These are phyloP conservation scores for Sesia bembeciformis DNA, from an alignment of 2,888 invertebrate species.

Conservation along the genomic window DNA sequence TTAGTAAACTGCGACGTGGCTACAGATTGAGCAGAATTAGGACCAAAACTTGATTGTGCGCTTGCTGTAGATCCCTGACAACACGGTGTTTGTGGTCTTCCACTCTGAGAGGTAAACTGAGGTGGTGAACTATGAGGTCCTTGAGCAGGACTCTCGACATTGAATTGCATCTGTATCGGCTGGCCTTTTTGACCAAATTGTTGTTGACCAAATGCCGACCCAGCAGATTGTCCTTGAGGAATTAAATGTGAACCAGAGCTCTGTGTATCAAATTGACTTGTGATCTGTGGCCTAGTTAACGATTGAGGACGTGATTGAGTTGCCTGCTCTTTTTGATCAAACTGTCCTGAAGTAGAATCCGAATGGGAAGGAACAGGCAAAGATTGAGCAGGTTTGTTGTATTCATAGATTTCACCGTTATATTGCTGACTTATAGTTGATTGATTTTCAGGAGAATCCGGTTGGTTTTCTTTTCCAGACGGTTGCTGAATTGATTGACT, in stretches of 20 bases:
- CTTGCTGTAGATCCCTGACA: neutral
- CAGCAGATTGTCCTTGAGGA: neutral
- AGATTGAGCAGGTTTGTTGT: constrained; percentile 37
- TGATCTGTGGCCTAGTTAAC: neutral
- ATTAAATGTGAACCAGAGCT: constrained; percentile 2
- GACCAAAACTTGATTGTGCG: constrained; percentile 1
- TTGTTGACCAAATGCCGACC: neutral
- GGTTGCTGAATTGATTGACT: neutral
- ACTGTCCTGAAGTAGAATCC: constrained; percentile 4
- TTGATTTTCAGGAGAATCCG: constrained; percentile 6
- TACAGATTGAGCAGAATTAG: neutral
- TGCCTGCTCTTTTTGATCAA: constrained; percentile 7
- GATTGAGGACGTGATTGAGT: neutral
- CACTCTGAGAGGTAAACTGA: neutral
- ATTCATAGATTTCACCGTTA: constrained; percentile 40
- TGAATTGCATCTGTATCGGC: neutral
- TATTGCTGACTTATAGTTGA: constrained; percentile 20
- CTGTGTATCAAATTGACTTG: constrained; percentile 6
- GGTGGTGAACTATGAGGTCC: neutral
- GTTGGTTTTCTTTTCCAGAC: constrained; percentile 6
- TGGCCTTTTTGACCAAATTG: neutral
- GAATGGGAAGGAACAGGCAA: constrained; percentile 19
- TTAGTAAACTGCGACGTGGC: neutral
- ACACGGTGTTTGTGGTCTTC: neutral
- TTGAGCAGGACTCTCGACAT: neutral